These are phyloP conservation scores for Ganaspis brasiliensis DNA, from an alignment of 2,888 invertebrate species.

Conservation along the genomic window DNA sequence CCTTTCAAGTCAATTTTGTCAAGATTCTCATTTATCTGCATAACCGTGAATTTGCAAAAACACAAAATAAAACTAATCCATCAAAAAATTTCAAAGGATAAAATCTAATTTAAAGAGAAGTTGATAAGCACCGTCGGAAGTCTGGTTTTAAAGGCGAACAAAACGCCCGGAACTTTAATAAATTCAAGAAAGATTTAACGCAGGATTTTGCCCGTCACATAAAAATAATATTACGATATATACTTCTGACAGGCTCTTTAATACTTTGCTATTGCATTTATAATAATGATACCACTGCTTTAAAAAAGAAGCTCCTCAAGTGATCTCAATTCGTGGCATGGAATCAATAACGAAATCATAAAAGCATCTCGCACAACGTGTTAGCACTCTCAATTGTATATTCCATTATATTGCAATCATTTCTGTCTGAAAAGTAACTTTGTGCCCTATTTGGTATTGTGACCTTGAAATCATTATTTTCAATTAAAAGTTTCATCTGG, in stretches of 20 bases:
- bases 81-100: not conserved
- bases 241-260: slow-evolving; percentile 24
- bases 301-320: slow-evolving; percentile 39
- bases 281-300: slow-evolving; percentile 11
- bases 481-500: not conserved
- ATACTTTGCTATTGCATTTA: not conserved
- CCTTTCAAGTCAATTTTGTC: not conserved
- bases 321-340: slow-evolving; percentile 36
- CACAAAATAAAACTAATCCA: not conserved
- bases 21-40: not conserved
- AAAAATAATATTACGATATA: slow-evolving; percentile 32
- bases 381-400: slow-evolving; percentile 8
- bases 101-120: not conserved
- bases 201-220: slow-evolving; percentile 10
- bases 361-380: slow-evolving; percentile 16
- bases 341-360: slow-evolving; percentile 41
- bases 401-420: not conserved
- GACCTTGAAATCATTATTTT: slow-evolving; percentile 12
- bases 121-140: not conserved
- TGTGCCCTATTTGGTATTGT: not conserved
- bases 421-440: not conserved
- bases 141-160: not conserved
- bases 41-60: too few species aligned
- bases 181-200: slow-evolving; percentile 30
- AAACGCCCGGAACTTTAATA: slow-evolving; percentile 6